Evolutionary conservation across 1,140 invertebrate species (phyloP), one percentile per base, ranked within the genome.

Genomic region (Lasioglossum baleicum): DNA sequence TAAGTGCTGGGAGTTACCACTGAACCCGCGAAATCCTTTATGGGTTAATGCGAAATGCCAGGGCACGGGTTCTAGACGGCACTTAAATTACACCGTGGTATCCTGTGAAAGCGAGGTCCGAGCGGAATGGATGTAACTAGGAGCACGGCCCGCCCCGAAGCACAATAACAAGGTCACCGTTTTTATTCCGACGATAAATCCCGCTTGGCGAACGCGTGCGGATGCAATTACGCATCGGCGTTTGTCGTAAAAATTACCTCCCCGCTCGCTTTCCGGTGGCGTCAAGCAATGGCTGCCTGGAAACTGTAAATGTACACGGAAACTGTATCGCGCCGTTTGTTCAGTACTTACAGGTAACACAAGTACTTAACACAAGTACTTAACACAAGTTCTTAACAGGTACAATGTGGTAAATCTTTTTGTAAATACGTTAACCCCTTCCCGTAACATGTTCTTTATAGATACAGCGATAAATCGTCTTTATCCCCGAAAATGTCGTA

Each of bases 21-120:
- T 75, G 80, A 80, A 68, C 83, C 64, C 72, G 69, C 69, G 83
- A 80, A 86, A 83, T 72, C 84, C 83, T 79, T 86, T 85, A 82
- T 85, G 82, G 83, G 84, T 85, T 86, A 86, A 86, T 85, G 84
- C 80, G 69, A 75, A 83, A 86, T 83, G 75, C 68, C 75, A 86
- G 80, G 68, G 80, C 71, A 75, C 80, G 78, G 75, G 70, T 80
- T 79, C 84, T 64, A 58, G 60, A 13, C 51, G 58, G 75, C 83
- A 82, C 75, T 75, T 86, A 85, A 86, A 86, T 86, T 86, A 86
- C 77, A 85, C 67, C 80, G 80, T 82, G 56, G 75, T 80, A 51
- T 48, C 63, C 80, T 82, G 84, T 86, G 80, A 85, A 83, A 85
- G 84, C 84, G 58, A 35, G 58, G 81, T 26, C 84, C 64, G 53